These are phyloP conservation scores for Alloscopus bannaensis DNA, from an alignment of 2,888 invertebrate species.

Conservation along the genomic window DNA sequence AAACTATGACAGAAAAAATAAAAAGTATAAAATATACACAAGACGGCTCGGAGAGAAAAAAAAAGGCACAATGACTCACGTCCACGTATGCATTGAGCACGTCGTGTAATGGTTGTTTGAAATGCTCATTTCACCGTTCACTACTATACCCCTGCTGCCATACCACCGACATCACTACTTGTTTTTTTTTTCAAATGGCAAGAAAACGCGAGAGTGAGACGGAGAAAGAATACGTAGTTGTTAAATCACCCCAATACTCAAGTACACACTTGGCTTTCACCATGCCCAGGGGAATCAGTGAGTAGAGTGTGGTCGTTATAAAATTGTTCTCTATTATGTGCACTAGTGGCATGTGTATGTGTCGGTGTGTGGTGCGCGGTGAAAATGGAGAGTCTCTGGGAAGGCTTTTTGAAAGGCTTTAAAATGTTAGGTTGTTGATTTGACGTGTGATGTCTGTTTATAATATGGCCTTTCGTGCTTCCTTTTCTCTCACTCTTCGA, in stretches of 20 bases:
- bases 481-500: background rate
- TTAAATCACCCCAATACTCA: conserved; percentile 55
- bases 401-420: conserved; percentile 21
- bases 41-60: too few species aligned
- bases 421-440: conserved; percentile 23
- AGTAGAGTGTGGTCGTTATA: conserved; percentile 16
- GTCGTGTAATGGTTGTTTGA: conserved; percentile 48
- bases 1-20: too few species aligned
- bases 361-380: background rate
- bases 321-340: conserved; percentile 31
- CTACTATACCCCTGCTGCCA: background rate
- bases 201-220: conserved; percentile 12
- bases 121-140: conserved; percentile 45
- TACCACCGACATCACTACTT: conserved; percentile 13
- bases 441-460: conserved; percentile 32
- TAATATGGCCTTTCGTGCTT: conserved; percentile 23
- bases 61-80: background rate
- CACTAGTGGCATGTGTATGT: background rate
- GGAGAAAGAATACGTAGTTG: conserved; percentile 34
- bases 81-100: conserved; percentile 15
- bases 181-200: conserved; percentile 27
- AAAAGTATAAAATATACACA: too few species aligned
- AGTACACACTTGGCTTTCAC: conserved; percentile 50
- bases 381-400: conserved; percentile 8
- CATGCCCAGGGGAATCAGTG: conserved; percentile 53